Conservation (phyloP, 2,113 vertebrate genomes). For the Hyperoodon ampullatus region DNA sequence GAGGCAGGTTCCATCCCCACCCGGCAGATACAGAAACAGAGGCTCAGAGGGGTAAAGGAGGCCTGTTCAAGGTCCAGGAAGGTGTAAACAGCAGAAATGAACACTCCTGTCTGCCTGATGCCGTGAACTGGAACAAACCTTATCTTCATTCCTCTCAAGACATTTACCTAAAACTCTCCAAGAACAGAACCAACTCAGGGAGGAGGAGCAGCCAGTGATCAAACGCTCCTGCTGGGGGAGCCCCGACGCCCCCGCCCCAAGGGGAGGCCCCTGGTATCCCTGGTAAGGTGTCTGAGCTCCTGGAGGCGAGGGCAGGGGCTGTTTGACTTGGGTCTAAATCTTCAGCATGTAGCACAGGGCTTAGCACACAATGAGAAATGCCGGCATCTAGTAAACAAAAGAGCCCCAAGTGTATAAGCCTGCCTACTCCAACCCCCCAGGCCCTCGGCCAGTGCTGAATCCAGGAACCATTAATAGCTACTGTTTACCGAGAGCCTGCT, state of each 20-base stretch:
- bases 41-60: background rate
- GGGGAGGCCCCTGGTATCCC: background rate
- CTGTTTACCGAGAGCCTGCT: background rate
- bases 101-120: too few species aligned
- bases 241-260: background rate
- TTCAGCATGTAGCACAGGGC: background rate
- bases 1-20: background rate
- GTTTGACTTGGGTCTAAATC: background rate
- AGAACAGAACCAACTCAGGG: background rate
- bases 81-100: accelerated
- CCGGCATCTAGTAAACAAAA: constrained; percentile 31
- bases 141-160: background rate
- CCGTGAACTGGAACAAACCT: background rate
- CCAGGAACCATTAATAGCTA: constrained; percentile 20
- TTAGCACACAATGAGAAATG: constrained; percentile 40
- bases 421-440: constrained; percentile 44
- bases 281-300: background rate
- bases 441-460: background rate
- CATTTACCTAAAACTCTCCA: background rate
- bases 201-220: background rate
- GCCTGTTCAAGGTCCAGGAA: background rate
- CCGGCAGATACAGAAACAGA: background rate
- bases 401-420: constrained; percentile 47
- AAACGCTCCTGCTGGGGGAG: background rate
- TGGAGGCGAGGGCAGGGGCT: background rate